Evolutionary conservation across 1,140 invertebrate species (phyloP).

Genomic region (Brachionus manjavacas): DNA sequence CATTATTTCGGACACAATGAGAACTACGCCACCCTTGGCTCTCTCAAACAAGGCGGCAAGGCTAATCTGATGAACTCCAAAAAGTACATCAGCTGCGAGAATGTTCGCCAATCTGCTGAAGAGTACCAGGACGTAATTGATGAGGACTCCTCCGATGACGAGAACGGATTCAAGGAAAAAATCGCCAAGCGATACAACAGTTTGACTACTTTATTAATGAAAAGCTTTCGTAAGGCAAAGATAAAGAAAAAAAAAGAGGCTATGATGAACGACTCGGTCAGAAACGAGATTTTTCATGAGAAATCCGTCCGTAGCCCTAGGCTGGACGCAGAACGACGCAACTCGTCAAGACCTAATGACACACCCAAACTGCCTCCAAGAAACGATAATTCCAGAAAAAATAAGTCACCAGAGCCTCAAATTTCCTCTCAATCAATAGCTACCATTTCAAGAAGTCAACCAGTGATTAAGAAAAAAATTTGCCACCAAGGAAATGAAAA

Average conservation of each 20-base stretch:
- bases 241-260: slow-evolving; percentile 42
- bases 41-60: not conserved
- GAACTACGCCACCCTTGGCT: not conserved
- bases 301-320: not conserved
- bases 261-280: slow-evolving; percentile 3
- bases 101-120: not conserved
- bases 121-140: slow-evolving; percentile 34
- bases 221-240: slow-evolving; percentile 40
- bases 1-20: not conserved
- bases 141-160: slow-evolving; percentile 20
- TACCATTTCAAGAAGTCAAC: not conserved
- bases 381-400: not conserved
- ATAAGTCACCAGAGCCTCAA: not conserved
- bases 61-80: not conserved
- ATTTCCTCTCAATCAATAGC: not conserved
- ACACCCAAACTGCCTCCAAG: not conserved
- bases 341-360: not conserved
- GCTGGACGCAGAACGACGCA: not conserved
- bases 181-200: slow-evolving; percentile 36
- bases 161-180: slow-evolving; percentile 31
- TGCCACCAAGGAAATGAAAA: not conserved
- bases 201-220: slow-evolving; percentile 39
- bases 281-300: not conserved
- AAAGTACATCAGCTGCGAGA: slow-evolving; percentile 41
- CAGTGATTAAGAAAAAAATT: not conserved